A percentile compares a stretch with the other conserved stretches of the same genome.
Evolutionary conservation across 2,797 vertebrate genomes (phyloP).

Genomic region (Sciurus vulgaris): DNA sequence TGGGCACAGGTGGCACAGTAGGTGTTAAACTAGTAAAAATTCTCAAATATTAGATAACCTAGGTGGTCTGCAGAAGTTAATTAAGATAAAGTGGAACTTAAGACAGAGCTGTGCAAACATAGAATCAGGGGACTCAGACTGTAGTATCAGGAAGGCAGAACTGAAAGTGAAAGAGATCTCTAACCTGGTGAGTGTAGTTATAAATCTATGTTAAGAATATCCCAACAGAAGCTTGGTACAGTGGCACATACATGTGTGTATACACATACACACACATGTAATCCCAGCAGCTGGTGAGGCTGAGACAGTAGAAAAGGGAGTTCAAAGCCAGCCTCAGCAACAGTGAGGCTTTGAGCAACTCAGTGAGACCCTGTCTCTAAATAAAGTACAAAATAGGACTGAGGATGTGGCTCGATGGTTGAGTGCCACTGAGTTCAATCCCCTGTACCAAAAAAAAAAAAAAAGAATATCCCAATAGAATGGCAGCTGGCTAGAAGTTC

Average conservation of each 20-base stretch:
- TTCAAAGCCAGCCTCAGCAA: no score
- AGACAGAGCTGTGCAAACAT: background rate
- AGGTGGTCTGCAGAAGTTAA: background rate
- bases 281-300: no score
- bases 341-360: no score
- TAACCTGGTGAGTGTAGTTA: background rate
- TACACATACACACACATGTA: no score
- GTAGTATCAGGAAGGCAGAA: background rate
- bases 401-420: no score
- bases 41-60: background rate
- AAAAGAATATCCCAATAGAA: background rate
- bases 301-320: no score
- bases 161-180: background rate
- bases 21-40: background rate
- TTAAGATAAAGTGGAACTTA: background rate
- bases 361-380: no score
- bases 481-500: background rate
- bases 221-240: background rate
- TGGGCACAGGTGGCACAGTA: background rate
- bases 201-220: background rate
- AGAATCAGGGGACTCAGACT: background rate
- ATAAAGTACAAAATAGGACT: no score
- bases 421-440: no score
- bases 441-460: no score
- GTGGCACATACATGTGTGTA: no score